Percentiles rank a stretch among this genome's conserved stretches.
Evolutionary conservation across 2,888 invertebrate genomes (phyloP).

Genomic region (Tipula vernalis): DNA sequence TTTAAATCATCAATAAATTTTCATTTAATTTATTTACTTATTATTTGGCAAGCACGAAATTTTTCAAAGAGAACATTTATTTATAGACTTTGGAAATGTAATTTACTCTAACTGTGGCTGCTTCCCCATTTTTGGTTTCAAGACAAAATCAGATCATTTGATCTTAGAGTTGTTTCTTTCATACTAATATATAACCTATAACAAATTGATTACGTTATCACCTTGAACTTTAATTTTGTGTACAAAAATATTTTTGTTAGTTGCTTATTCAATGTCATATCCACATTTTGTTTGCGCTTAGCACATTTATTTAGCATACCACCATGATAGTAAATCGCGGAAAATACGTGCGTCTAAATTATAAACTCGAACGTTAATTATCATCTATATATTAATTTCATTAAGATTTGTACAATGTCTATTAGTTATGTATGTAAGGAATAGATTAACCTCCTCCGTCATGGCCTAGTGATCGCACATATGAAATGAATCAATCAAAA

Average conservation of each 20-base stretch:
- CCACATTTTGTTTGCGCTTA: background rate
- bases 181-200: background rate
- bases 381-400: background rate
- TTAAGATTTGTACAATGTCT: background rate
- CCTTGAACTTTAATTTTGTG: background rate
- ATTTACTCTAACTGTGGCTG: too few species aligned
- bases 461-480: background rate
- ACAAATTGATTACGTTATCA: background rate
- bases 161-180: background rate
- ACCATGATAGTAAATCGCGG: background rate
- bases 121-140: background rate
- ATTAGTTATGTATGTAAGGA: background rate
- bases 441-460: background rate
- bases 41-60: too few species aligned
- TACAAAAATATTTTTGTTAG: background rate
- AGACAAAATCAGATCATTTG: background rate
- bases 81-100: too few species aligned
- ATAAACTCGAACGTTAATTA: background rate
- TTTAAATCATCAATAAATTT: too few species aligned
- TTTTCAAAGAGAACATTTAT: too few species aligned
- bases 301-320: background rate
- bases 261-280: background rate
- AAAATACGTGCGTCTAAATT: background rate
- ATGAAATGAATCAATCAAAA: background rate
- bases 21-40: too few species aligned